phyloP scores from a whole-genome alignment of 2,888 invertebrate genomes.

The Polylopha cassiicola region DNA sequence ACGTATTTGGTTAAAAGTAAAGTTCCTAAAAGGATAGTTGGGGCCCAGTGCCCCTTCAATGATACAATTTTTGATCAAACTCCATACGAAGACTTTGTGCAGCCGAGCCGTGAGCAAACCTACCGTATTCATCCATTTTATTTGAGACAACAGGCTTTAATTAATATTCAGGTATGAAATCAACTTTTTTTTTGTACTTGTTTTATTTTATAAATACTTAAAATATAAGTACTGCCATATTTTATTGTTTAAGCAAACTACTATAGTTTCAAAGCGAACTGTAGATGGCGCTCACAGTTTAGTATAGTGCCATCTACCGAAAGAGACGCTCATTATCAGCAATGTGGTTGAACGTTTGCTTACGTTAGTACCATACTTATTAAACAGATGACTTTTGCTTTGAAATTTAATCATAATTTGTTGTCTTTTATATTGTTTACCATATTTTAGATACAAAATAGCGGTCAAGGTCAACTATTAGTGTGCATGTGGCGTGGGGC shows the following conservation, averaged over 20 bases:
- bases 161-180: constrained; percentile 50
- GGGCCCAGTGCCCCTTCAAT: constrained; percentile 58
- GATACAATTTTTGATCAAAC: constrained; percentile 51
- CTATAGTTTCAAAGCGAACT: neutral
- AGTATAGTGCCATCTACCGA: too few relatives aligned
- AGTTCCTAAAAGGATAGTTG: constrained; percentile 59
- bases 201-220: neutral
- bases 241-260: neutral
- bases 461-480: constrained; percentile 70
- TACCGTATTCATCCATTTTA: constrained; percentile 73
- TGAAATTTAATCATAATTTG: constrained; percentile 21
- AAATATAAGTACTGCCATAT: too few relatives aligned
- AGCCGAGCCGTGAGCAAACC: constrained; percentile 67
- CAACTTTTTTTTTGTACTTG: neutral
- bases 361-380: neutral
- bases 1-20: constrained; percentile 50
- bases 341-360: neutral
- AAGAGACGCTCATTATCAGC: too few relatives aligned
- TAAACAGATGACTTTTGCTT: constrained; percentile 9
- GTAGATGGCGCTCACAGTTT: too few relatives aligned
- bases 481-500: constrained; percentile 78
- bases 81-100: constrained; percentile 78
- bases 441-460: constrained; percentile 72
- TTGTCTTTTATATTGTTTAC: too few relatives aligned
- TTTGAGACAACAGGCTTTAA: constrained; percentile 46